Evolutionary conservation across 2,888 invertebrate species (phyloP), one percentile per base, ranked within the genome.

Genomic region (Ashinkailepas kermadecensis): DNA sequence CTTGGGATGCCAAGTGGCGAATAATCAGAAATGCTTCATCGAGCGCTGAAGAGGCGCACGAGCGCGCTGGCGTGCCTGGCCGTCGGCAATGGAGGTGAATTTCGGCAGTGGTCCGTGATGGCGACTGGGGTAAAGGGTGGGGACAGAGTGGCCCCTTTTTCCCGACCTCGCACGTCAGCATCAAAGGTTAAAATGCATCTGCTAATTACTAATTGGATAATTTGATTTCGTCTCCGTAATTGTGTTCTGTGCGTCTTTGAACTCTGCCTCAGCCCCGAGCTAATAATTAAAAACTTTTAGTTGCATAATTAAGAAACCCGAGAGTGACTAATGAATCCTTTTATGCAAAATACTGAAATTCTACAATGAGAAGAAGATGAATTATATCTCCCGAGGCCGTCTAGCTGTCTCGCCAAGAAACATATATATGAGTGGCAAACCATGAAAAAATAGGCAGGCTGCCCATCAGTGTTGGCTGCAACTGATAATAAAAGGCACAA

Each of bases 271-370:
- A 39, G 74, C 54, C 74, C 18, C 7, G 54, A 54, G 74, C 39
- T 74, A 74, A 74, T 74, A 74, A 74, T 74, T 74, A 74, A 74
- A 74, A 74, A 74, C 54, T 74, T 74, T 74, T 15, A 39, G 74
- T 8, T 18, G 74, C 15, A 74, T 74, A 74, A 74, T 74, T 74
- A 74, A 74, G 74, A 54, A 54, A 9, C 15, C 18, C 54, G 54
- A 3, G 74, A 74, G 15, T 25, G 70, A 4, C 70, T 74, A 74
- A 74, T 74, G 15, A 74, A 74, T 74, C 74, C 39, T 74, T 74
- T 74, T 74, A 74, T 74, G 74, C 74, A 54, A 25, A 74, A 74
- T 74, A 13, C 25, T 12, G 25, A 70, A 39, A 23, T 12, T 23
- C 65, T 23, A 7, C 23, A 23, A 21, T 8, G 65, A 23, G 11